A percentile compares a stretch with the other conserved stretches of the same genome.
Conservation (phyloP, 2,797 vertebrate genomes). For the Philypnodon macrostomus region DNA sequence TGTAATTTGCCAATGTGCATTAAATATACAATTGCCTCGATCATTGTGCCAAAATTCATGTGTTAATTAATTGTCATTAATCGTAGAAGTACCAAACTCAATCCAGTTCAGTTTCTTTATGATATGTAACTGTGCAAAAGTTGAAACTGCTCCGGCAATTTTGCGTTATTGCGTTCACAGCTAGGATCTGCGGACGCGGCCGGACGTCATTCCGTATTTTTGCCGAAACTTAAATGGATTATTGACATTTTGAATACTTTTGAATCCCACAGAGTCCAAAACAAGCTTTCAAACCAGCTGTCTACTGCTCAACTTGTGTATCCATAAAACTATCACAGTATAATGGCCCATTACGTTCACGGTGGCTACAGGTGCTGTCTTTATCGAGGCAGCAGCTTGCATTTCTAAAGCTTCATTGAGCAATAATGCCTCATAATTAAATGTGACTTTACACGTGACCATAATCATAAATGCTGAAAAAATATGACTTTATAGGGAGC, state of each 20-base stretch:
- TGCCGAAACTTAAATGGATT: no score
- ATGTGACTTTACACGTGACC: slow-evolving; percentile 59
- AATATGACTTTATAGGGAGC: slow-evolving; percentile 38
- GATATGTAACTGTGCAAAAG: no score
- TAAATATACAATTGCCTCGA: no score
- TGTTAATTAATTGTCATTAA: no score
- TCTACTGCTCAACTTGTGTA: slow-evolving; percentile 5
- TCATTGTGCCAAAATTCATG: no score
- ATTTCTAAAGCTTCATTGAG: slow-evolving; percentile 56
- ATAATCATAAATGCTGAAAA: slow-evolving; percentile 44
- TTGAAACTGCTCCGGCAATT: no score
- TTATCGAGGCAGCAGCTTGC: slow-evolving; percentile 38
- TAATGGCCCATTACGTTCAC: slow-evolving; percentile 16
- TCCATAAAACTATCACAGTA: slow-evolving; percentile 13
- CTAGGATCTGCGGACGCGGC: no score
- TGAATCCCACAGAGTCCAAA: not conserved
- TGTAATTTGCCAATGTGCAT: no score
- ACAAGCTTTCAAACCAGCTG: slow-evolving; percentile 1
- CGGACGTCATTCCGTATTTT: no score
- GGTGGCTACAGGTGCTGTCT: slow-evolving; percentile 38
- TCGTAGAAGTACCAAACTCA: no score
- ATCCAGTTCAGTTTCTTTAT: no score
- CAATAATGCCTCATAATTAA: slow-evolving; percentile 56
- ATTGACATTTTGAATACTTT: not conserved
- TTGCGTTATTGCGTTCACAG: no score